These are phyloP conservation scores for Agonopterix arenella DNA, from an alignment of 2,888 invertebrate species.

Conservation along the genomic window DNA sequence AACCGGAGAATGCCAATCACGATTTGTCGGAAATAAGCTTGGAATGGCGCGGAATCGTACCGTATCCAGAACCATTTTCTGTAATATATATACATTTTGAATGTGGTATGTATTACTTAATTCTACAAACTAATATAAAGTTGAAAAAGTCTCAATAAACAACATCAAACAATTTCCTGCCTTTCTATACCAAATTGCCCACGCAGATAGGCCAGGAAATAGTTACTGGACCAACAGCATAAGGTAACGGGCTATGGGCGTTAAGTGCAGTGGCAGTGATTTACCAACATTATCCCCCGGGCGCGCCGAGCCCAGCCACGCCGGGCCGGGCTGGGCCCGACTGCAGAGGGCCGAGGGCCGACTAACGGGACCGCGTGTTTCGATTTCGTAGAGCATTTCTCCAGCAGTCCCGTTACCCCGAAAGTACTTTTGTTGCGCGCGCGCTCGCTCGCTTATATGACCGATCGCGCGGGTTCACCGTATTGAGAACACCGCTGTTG, in stretches of 20 bases:
- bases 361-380: constrained; percentile 73
- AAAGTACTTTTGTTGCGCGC: constrained; percentile 68
- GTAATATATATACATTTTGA: no score
- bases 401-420: constrained; percentile 73
- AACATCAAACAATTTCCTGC: no score
- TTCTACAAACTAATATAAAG: no score
- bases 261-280: constrained; percentile 28
- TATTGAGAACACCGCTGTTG: constrained; percentile 54
- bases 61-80: no score
- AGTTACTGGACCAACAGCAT: background rate
- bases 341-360: constrained; percentile 60
- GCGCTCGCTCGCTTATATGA: constrained; percentile 39
- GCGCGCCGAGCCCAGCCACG: constrained; percentile 12
- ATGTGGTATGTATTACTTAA: no score
- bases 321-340: background rate
- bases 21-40: no score
- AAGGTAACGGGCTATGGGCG: constrained; percentile 10
- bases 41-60: no score
- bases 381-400: constrained; percentile 78
- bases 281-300: constrained; percentile 62
- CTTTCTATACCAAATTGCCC: background rate
- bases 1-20: no score
- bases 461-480: constrained; percentile 63
- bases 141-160: no score
- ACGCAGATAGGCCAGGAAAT: constrained; percentile 2